These are phyloP conservation scores for Pseudois nayaur DNA, from an alignment of 2,113 vertebrate genomes.

Conservation along the genomic window DNA sequence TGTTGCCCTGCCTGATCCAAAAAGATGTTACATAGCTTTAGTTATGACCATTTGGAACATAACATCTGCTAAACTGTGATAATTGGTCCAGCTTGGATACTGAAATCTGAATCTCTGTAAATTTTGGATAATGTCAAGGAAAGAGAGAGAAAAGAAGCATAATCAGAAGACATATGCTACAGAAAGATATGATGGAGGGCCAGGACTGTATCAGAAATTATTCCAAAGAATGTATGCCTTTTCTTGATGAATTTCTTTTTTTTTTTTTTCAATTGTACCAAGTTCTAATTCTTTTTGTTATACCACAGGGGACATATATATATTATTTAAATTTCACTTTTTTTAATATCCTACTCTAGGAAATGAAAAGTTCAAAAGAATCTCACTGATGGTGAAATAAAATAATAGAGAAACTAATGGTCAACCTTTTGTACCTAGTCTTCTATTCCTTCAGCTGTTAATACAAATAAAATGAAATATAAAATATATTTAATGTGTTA, in stretches of 20 bases:
- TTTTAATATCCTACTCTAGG: neutral
- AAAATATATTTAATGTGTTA: neutral
- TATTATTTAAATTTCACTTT: neutral
- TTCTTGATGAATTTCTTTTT: neutral
- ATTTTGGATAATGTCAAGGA: slow-evolving; percentile 50
- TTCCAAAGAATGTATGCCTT: neutral
- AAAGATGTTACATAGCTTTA: neutral
- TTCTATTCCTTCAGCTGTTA: neutral
- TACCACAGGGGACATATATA: neutral
- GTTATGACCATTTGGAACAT: slow-evolving; percentile 25
- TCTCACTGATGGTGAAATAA: neutral
- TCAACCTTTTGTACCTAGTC: neutral
- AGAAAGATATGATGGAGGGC: neutral
- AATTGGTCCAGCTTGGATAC: slow-evolving; percentile 26
- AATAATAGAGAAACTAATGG: neutral
- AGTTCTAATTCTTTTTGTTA: neutral
- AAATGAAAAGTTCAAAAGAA: neutral
- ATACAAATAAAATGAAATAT: neutral
- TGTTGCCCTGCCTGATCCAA: neutral
- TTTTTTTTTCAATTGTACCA: neutral
- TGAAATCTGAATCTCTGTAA: slow-evolving; percentile 41
- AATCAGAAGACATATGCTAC: slow-evolving; percentile 28
- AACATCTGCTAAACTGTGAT: slow-evolving; percentile 41
- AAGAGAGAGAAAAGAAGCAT: slow-evolving; percentile 4
- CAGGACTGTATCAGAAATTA: neutral